phyloP scores from a whole-genome alignment of 1,140 invertebrate species.

The Frieseomelitta varia region DNA sequence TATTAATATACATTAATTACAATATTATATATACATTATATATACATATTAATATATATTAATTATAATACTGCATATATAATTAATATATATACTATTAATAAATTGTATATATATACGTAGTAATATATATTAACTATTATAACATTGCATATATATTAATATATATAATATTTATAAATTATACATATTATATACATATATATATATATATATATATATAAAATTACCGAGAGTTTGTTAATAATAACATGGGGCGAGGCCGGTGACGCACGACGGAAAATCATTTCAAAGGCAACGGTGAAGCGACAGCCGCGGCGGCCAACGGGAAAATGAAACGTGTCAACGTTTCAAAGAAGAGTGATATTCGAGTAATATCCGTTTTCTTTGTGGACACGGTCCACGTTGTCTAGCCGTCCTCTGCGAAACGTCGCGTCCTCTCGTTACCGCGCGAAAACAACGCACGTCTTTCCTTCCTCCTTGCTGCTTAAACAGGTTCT shows the following conservation, averaged over 20 bases:
- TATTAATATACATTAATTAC: too few species aligned
- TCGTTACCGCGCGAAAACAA: slow-evolving; percentile 6
- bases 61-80: too few species aligned
- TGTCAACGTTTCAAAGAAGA: slow-evolving; percentile 57
- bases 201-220: too few species aligned
- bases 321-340: slow-evolving; percentile 57
- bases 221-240: neutral
- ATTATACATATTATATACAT: too few species aligned
- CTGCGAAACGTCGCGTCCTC: slow-evolving; percentile 19
- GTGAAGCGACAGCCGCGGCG: neutral
- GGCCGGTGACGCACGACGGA: neutral
- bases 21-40: too few species aligned
- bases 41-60: too few species aligned
- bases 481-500: too few species aligned
- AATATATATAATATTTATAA: too few species aligned
- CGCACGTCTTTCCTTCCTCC: neutral
- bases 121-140: too few species aligned
- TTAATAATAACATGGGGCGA: neutral
- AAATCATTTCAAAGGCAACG: neutral
- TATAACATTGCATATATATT: too few species aligned
- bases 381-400: slow-evolving; percentile 55
- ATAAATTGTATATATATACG: too few species aligned
- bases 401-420: slow-evolving; percentile 29
- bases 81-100: too few species aligned
- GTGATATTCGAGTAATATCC: slow-evolving; percentile 60